Conservation (phyloP, 2,888 invertebrate species). For the Hyles lineata region DNA sequence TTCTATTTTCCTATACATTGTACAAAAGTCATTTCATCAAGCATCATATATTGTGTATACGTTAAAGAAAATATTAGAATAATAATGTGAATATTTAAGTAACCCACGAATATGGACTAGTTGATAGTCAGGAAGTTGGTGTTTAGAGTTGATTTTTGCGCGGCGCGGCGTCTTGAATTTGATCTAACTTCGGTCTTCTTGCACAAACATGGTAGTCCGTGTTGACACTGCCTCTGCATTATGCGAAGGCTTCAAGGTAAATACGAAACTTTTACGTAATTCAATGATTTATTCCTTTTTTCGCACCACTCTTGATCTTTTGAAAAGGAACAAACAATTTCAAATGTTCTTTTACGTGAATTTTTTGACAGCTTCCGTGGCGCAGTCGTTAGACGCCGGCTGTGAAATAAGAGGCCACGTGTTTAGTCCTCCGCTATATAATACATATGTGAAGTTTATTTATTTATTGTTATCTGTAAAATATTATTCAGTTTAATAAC, state of each 20-base stretch:
- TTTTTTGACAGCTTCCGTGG: no score
- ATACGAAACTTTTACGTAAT: slow-evolving; percentile 26
- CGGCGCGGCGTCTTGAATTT: not conserved
- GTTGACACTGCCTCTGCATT: slow-evolving; percentile 33
- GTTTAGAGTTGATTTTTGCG: slow-evolving; percentile 8
- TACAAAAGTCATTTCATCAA: no score
- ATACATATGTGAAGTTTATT: no score
- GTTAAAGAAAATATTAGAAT: no score
- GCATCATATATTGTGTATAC: no score
- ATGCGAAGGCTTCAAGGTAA: slow-evolving; percentile 34
- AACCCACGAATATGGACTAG: not conserved
- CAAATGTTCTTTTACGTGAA: no score
- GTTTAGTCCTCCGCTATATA: no score
- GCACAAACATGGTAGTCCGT: slow-evolving; percentile 36
- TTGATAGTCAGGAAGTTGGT: not conserved
- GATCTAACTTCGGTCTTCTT: slow-evolving; percentile 8
- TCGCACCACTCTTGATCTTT: not conserved
- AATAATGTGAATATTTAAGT: not conserved
- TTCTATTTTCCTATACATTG: no score
- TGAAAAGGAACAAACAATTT: not conserved
- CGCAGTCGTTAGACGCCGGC: no score
- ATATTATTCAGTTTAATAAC: no score
- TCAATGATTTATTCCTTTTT: slow-evolving; percentile 12
- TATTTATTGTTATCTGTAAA: no score
- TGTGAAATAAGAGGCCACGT: no score